These are phyloP conservation scores for Coracopsis vasa DNA, from an alignment of 2,113 vertebrate species.

Conservation along the genomic window DNA sequence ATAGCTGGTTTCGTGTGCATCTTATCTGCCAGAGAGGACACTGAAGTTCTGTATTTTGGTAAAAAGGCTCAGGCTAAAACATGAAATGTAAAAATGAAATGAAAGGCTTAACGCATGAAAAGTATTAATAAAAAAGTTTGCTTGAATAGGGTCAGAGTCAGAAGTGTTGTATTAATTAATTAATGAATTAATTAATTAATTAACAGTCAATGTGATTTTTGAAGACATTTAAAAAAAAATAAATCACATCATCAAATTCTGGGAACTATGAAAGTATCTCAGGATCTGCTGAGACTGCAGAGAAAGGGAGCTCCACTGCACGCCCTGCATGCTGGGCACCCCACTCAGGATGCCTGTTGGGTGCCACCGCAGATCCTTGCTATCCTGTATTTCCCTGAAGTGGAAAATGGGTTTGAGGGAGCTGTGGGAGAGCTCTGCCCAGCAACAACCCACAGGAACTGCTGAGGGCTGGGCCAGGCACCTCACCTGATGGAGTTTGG, in stretches of 20 bases:
- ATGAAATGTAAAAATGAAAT: not conserved
- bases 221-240: not conserved
- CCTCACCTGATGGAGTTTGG: fast-evolving
- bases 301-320: not conserved
- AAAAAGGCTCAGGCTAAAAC: not conserved
- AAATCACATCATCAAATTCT: not conserved
- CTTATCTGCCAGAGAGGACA: not conserved
- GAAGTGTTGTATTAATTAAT: not conserved
- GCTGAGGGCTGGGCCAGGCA: not conserved
- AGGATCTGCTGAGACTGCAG: not conserved
- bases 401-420: not conserved
- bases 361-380: not conserved
- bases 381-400: not conserved
- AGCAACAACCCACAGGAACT: not conserved
- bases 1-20: not conserved
- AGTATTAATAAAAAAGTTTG: not conserved
- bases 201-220: not conserved
- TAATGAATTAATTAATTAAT: not conserved
- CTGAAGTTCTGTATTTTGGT: not conserved
- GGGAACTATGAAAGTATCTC: not conserved
- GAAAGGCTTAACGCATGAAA: not conserved
- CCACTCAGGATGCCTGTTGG: fast-evolving
- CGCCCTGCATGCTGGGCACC: not conserved
- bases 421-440: not conserved
- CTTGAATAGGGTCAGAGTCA: not conserved